These are phyloP conservation scores for Syngnathus floridae DNA, from an alignment of 2,113 vertebrate species.

Conservation along the genomic window DNA sequence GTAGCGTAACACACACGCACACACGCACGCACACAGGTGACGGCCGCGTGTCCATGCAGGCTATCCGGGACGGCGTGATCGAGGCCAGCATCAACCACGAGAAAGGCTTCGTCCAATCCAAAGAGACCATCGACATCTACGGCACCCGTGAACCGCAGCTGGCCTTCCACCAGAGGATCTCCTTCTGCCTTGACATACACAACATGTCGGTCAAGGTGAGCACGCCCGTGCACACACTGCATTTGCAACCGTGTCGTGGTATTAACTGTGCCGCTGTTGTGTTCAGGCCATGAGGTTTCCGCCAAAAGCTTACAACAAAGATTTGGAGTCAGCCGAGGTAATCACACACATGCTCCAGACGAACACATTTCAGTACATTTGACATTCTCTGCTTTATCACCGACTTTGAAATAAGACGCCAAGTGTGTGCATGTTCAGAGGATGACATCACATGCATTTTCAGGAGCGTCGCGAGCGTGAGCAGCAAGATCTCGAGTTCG, in stretches of 20 bases:
- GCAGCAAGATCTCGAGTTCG: constrained; percentile 97
- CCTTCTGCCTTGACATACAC: constrained; percentile 97
- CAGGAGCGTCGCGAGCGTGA: constrained; percentile 94
- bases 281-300: constrained; percentile 95
- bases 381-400: too few species aligned
- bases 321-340: constrained; percentile 98
- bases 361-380: too few species aligned
- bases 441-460: not conserved
- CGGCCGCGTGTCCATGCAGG: constrained; percentile 62
- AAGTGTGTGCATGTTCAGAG: not conserved
- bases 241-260: not conserved
- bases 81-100: constrained; percentile 98
- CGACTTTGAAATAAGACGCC: too few species aligned
- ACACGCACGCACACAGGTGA: not conserved
- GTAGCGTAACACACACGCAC: constrained; percentile 48
- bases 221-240: not conserved
- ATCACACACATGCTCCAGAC: not conserved
- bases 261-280: not conserved
- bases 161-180: constrained; percentile 96
- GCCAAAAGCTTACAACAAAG: constrained; percentile 98
- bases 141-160: constrained; percentile 94
- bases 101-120: constrained; percentile 95
- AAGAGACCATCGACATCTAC: constrained; percentile 96
- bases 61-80: constrained; percentile 93
- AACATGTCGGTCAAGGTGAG: constrained; percentile 98